Evolutionary conservation across 2,888 invertebrate species (phyloP).

Genomic region (Cheilosia soror): DNA sequence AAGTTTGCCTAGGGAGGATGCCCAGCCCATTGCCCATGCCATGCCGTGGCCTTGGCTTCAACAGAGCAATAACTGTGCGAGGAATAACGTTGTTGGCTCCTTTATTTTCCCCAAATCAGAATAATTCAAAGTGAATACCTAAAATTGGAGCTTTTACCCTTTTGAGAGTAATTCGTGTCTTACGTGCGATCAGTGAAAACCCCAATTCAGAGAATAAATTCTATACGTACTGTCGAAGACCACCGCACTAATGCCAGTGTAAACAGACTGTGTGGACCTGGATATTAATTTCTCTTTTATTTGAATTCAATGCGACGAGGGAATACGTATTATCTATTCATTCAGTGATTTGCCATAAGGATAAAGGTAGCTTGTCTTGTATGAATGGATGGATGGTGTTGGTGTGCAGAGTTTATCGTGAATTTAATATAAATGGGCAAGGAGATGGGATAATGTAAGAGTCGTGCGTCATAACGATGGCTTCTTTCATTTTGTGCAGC

Average conservation of each 20-base stretch:
- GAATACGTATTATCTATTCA: constrained; percentile 25
- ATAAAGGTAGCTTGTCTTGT: constrained; percentile 5
- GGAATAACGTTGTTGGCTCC: neutral
- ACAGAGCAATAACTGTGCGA: neutral
- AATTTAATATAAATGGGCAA: constrained; percentile 7
- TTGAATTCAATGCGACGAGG: constrained; percentile 22
- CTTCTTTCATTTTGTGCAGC: constrained; percentile 4
- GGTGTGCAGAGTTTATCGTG: constrained; percentile 11
- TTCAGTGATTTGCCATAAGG: constrained; percentile 20
- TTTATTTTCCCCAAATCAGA: constrained; percentile 16
- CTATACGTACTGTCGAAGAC: neutral
- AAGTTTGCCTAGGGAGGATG: constrained; percentile 27
- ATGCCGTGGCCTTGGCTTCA: constrained; percentile 1
- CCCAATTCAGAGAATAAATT: neutral
- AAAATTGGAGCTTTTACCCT: constrained; percentile 39
- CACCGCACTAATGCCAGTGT: constrained; percentile 20
- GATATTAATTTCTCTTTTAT: constrained; percentile 37
- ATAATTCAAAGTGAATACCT: constrained; percentile 38
- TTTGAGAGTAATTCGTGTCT: constrained; percentile 36
- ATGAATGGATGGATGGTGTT: neutral
- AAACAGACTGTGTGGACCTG: constrained; percentile 27
- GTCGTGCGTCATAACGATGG: constrained; percentile 3
- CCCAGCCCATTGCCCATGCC: neutral
- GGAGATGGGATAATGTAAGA: constrained; percentile 1
- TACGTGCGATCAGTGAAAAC: constrained; percentile 14